A percentile compares a stretch with the other conserved stretches of the same genome.
These are phyloP conservation scores for Antennarius striatus DNA, from an alignment of 2,113 vertebrate genomes.

Conservation along the genomic window DNA sequence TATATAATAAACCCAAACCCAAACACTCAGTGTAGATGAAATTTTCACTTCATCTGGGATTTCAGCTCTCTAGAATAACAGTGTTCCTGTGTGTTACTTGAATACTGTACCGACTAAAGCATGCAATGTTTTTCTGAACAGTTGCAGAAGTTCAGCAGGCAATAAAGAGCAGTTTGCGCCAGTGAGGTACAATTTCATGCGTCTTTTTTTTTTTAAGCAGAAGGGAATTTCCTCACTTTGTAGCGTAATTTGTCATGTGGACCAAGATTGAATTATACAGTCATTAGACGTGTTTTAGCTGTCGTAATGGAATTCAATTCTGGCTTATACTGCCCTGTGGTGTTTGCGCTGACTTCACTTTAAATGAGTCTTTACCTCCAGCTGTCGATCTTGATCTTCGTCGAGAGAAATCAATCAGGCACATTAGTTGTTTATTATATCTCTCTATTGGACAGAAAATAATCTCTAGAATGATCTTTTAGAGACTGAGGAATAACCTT, in stretches of 20 bases:
- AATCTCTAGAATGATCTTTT: too few species aligned
- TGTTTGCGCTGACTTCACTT: conserved; percentile 5
- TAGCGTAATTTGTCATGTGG: neutral
- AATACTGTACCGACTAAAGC: neutral
- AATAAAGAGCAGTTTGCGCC: neutral
- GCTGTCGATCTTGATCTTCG: too few species aligned
- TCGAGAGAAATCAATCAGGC: too few species aligned
- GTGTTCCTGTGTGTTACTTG: neutral
- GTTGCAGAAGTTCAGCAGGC: neutral
- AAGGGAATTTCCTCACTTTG: conserved; percentile 10
- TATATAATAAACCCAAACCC: too few species aligned
- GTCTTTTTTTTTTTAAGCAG: neutral
- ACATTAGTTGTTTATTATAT: too few species aligned
- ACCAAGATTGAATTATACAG: neutral
- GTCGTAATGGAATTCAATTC: conserved; percentile 11
- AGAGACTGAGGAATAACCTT: too few species aligned
- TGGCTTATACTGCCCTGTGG: neutral
- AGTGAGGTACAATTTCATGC: neutral
- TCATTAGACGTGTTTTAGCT: conserved; percentile 13
- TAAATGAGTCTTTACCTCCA: neutral
- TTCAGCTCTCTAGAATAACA: too few species aligned
- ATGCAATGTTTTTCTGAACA: neutral
- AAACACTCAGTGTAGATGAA: too few species aligned
- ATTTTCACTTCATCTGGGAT: neutral
- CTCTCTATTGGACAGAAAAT: too few species aligned